phyloP scores from a whole-genome alignment of 2,888 invertebrate species.

The Cybosia mesomella region DNA sequence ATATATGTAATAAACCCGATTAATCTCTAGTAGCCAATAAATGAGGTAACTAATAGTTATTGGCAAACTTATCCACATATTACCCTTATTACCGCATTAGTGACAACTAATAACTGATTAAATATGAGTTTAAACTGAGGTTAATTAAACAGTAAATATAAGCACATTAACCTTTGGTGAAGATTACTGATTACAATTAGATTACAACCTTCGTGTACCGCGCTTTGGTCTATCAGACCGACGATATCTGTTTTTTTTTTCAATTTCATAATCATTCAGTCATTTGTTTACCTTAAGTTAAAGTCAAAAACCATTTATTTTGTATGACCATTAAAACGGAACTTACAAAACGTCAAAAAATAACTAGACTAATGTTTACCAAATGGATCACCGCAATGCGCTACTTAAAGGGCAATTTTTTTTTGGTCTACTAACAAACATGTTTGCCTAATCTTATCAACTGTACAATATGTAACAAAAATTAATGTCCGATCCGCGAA shows the following conservation, averaged over 20 bases:
- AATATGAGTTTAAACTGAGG: conserved; percentile 20
- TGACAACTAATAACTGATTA: conserved; percentile 27
- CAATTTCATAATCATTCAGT: too few relatives aligned
- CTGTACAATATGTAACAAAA: too few relatives aligned
- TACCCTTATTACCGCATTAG: conserved; percentile 23
- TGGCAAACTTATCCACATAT: conserved; percentile 21
- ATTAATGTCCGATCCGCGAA: too few relatives aligned
- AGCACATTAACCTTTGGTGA: conserved; percentile 7
- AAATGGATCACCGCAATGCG: too few relatives aligned
- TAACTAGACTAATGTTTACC: too few relatives aligned
- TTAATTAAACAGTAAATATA: conserved; percentile 22
- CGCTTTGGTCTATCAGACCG: background rate
- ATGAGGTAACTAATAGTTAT: conserved; percentile 24
- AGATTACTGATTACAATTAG: conserved; percentile 2
- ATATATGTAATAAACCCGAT: background rate
- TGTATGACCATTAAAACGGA: too few relatives aligned
- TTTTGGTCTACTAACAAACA: too few relatives aligned
- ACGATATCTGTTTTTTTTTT: background rate
- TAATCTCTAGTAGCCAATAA: conserved; percentile 13
- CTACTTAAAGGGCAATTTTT: too few relatives aligned
- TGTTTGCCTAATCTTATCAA: too few relatives aligned
- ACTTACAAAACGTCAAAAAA: too few relatives aligned
- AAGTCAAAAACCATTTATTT: too few relatives aligned
- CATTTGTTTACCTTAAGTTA: too few relatives aligned
- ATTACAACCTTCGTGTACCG: background rate